Evolutionary conservation across 1,140 invertebrate genomes (phyloP).

Genomic region (Drosophila pachea): DNA sequence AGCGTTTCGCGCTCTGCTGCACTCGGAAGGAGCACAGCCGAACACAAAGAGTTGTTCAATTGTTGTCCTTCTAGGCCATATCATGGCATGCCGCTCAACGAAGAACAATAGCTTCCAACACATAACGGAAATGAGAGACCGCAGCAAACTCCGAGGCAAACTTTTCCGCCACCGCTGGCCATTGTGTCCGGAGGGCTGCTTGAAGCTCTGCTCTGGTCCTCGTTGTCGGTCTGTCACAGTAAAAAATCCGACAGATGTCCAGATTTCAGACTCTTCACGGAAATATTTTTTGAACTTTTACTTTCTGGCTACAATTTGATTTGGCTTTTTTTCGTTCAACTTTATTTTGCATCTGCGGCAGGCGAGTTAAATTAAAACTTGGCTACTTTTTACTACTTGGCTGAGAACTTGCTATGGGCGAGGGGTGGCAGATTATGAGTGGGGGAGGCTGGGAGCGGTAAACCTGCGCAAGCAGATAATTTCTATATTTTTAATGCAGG

Average conservation of each 20-base stretch:
- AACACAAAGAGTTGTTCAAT: conserved; percentile 17
- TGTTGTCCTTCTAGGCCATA: conserved; percentile 12
- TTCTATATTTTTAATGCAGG: too few species aligned
- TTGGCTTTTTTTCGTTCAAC: not conserved
- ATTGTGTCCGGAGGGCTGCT: too few species aligned
- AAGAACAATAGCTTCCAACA: conserved; percentile 21
- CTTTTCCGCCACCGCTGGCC: too few species aligned
- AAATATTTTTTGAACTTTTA: not conserved
- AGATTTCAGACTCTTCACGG: not conserved
- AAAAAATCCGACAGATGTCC: conserved; percentile 42
- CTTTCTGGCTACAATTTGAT: not conserved
- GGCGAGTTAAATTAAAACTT: not conserved
- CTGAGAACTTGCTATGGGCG: too few species aligned
- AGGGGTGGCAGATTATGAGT: too few species aligned
- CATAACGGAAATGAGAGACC: conserved; percentile 29
- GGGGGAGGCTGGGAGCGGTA: too few species aligned
- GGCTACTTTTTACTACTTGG: not conserved
- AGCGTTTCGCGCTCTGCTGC: conserved; percentile 3
- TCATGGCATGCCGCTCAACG: conserved; percentile 26
- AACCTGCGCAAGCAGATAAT: too few species aligned
- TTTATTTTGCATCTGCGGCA: not conserved
- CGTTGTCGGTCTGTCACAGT: conserved; percentile 61
- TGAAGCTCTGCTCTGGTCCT: conserved; percentile 22
- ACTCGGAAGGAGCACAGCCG: not conserved
- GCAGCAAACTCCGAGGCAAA: conserved; percentile 3